phyloP scores from a whole-genome alignment of 2,113 vertebrate genomes.

The Zosterops borbonicus region DNA sequence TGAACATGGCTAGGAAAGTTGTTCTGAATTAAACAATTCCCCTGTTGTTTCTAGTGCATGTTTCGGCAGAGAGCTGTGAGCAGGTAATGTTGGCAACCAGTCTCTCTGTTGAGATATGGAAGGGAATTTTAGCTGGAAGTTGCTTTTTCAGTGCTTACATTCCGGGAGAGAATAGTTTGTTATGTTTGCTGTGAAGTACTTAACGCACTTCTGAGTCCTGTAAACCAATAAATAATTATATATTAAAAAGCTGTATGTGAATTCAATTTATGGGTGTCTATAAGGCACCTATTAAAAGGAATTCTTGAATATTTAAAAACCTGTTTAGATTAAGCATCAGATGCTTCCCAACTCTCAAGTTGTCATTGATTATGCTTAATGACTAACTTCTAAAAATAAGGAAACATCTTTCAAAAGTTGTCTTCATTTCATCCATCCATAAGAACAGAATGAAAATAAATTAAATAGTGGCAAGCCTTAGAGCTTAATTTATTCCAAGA shows the following conservation, averaged over 20 bases:
- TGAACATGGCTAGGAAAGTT: not conserved
- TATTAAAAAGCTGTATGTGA: not conserved
- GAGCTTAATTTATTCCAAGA: not conserved
- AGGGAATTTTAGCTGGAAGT: not conserved
- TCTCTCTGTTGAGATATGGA: not conserved
- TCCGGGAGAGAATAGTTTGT: not conserved
- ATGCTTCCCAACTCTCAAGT: not conserved
- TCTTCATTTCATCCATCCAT: not conserved
- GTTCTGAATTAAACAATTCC: not conserved
- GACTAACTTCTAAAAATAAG: not conserved
- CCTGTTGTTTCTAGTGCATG: not conserved
- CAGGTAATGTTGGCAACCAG: not conserved
- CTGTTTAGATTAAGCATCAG: not conserved
- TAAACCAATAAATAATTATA: not conserved
- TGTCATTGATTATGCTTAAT: not conserved
- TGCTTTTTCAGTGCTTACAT: not conserved
- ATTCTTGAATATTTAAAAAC: not conserved
- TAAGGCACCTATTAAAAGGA: not conserved
- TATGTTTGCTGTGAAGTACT: not conserved
- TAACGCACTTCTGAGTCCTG: not conserved
- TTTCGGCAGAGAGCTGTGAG: not conserved
- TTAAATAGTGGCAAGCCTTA: not conserved
- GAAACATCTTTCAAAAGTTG: not conserved
- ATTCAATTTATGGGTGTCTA: not conserved
- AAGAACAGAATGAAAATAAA: not conserved